phyloP scores from a whole-genome alignment of 30 jellyfish, hydroid and myxozoan species.

The Pelagia noctiluca region DNA sequence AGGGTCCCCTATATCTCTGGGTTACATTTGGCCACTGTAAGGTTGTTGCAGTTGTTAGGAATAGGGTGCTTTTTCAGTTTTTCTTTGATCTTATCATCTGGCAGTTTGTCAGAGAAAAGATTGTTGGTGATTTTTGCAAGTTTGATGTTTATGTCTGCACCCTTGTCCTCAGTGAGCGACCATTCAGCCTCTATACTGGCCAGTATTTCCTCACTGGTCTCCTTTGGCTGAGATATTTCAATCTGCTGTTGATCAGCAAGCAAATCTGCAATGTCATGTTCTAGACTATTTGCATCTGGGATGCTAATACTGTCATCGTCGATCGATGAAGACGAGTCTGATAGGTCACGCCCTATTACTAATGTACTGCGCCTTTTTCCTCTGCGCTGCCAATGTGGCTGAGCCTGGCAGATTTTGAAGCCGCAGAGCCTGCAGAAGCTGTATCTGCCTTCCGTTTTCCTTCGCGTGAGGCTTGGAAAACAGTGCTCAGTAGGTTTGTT shows the following conservation, averaged over 20 bases:
- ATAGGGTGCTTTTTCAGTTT: background rate
- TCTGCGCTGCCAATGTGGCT: background rate
- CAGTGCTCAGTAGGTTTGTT: background rate
- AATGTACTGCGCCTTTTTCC: background rate
- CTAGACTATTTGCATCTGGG: background rate
- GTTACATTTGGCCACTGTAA: background rate
- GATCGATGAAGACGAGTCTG: background rate
- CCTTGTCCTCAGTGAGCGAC: background rate
- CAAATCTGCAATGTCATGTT: background rate
- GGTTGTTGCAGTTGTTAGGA: background rate
- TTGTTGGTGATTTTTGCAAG: background rate
- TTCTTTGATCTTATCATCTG: background rate
- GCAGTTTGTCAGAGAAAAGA: background rate
- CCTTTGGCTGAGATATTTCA: background rate
- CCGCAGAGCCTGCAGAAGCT: background rate
- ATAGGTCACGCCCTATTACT: background rate
- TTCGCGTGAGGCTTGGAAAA: background rate
- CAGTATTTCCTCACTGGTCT: background rate
- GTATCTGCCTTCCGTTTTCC: background rate
- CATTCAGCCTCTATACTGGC: background rate
- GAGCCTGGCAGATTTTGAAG: background rate
- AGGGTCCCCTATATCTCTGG: background rate
- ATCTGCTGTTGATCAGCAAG: background rate
- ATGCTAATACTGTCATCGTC: background rate
- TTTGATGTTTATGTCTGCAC: background rate